Conservation (phyloP, 2,888 invertebrate species). For the Agonum fuliginosum region DNA sequence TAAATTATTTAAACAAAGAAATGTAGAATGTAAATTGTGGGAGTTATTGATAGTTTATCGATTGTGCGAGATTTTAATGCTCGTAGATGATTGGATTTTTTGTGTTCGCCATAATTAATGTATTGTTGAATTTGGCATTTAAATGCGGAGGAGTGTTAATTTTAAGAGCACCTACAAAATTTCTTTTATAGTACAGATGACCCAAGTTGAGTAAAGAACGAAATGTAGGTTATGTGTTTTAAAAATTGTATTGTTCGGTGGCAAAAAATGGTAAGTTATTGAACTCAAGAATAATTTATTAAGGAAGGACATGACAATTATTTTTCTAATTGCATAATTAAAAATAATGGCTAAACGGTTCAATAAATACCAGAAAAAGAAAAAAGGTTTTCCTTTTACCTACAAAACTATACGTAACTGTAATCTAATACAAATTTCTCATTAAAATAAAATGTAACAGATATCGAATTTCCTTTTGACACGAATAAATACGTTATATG, state of each 20-base stretch:
- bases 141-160: too few species aligned
- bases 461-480: slow-evolving; percentile 28
- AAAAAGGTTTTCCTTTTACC: not conserved
- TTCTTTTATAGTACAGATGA: too few species aligned
- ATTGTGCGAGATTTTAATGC: not conserved
- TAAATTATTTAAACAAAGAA: not conserved
- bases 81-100: not conserved
- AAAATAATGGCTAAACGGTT: not conserved
- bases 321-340: slow-evolving; percentile 15
- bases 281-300: slow-evolving; percentile 11
- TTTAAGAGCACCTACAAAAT: too few species aligned
- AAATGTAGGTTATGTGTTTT: too few species aligned
- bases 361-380: slow-evolving; percentile 7
- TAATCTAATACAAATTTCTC: slow-evolving; percentile 25
- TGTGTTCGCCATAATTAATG: not conserved
- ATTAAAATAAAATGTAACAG: slow-evolving; percentile 23
- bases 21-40: not conserved
- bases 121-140: too few species aligned
- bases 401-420: slow-evolving; percentile 12
- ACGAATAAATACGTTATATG: not conserved
- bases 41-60: not conserved
- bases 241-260: too few species aligned
- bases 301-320: slow-evolving; percentile 25
- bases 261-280: too few species aligned
- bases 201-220: too few species aligned